Conservation (phyloP, 2,797 vertebrate genomes). For the Atherinosoma microstoma region DNA sequence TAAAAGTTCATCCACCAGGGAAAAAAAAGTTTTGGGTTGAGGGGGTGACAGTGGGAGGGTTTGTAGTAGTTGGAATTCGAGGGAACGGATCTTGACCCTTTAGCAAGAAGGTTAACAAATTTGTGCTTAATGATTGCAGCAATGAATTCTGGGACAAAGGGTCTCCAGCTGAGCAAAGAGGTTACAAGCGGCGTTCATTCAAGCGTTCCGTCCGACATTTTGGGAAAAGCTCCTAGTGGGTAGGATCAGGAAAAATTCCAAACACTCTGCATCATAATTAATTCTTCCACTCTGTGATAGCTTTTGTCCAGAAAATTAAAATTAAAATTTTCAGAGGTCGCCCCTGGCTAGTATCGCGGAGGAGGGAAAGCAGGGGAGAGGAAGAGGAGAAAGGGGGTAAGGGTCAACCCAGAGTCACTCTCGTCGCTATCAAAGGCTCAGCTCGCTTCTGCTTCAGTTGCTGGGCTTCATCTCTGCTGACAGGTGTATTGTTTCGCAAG, state of each 20-base stretch:
- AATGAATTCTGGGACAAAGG: slow-evolving; percentile 83
- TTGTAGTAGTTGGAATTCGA: slow-evolving; percentile 21
- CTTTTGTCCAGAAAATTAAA: slow-evolving; percentile 84
- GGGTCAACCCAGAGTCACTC: slow-evolving; percentile 91
- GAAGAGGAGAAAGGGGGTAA: slow-evolving; percentile 87
- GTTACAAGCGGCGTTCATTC: slow-evolving; percentile 77
- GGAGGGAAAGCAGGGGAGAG: slow-evolving; percentile 66
- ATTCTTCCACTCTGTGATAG: slow-evolving; percentile 82
- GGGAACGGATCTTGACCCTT: slow-evolving; percentile 74
- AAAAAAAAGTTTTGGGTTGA: slow-evolving; percentile 56
- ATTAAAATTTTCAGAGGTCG: slow-evolving; percentile 83
- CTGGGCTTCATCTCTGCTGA: slow-evolving; percentile 93
- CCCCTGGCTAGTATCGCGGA: slow-evolving; percentile 84
- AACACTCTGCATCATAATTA: slow-evolving; percentile 84
- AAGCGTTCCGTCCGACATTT: slow-evolving; percentile 79
- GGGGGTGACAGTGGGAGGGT: slow-evolving; percentile 43
- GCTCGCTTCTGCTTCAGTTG: slow-evolving; percentile 94
- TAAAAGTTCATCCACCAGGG: slow-evolving; percentile 80
- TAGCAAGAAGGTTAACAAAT: slow-evolving; percentile 83
- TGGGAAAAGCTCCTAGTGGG: slow-evolving; percentile 54
- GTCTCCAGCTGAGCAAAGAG: slow-evolving; percentile 77
- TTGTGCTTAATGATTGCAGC: slow-evolving; percentile 84
- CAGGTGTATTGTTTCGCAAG: slow-evolving; percentile 97
- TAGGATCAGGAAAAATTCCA: slow-evolving; percentile 73
- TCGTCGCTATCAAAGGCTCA: slow-evolving; percentile 87